Conservation (phyloP, 1,140 invertebrate species). For the Caenorhabditis briggsae region DNA sequence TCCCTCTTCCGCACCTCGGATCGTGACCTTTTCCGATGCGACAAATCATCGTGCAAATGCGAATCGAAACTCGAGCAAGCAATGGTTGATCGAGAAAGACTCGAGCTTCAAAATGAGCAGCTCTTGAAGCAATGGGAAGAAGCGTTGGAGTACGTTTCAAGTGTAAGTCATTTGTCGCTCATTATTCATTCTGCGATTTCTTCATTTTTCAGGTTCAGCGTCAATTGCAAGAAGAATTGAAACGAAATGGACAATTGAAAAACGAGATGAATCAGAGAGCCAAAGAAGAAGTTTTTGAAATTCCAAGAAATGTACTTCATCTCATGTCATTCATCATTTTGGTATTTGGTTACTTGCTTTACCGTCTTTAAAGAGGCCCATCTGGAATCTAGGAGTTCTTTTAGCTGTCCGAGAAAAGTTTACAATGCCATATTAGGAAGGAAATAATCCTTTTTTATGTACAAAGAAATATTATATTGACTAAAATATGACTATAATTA, state of each 20-base stretch:
- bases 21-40: slow-evolving; percentile 43
- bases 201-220: slow-evolving; percentile 49
- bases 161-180: slow-evolving; percentile 25
- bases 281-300: slow-evolving; percentile 18
- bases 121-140: slow-evolving; percentile 62
- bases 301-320: slow-evolving; percentile 51
- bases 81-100: slow-evolving; percentile 54
- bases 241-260: slow-evolving; percentile 51
- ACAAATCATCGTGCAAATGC: slow-evolving; percentile 42
- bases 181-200: neutral
- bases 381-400: neutral
- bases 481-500: slow-evolving; percentile 33
- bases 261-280: slow-evolving; percentile 30
- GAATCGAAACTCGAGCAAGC: slow-evolving; percentile 42
- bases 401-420: neutral
- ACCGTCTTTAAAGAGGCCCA: neutral
- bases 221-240: slow-evolving; percentile 60
- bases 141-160: slow-evolving; percentile 59
- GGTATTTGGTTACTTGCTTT: slow-evolving; percentile 52
- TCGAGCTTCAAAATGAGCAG: slow-evolving; percentile 62
- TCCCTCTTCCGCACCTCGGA: neutral
- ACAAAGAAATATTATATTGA: slow-evolving; percentile 4
- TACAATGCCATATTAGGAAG: neutral
- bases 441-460: neutral
- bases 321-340: slow-evolving; percentile 54